A percentile compares a stretch with the other conserved stretches of the same genome.
These are phyloP conservation scores for Sphinx pinastri DNA, from an alignment of 2,888 invertebrate species.

Conservation along the genomic window DNA sequence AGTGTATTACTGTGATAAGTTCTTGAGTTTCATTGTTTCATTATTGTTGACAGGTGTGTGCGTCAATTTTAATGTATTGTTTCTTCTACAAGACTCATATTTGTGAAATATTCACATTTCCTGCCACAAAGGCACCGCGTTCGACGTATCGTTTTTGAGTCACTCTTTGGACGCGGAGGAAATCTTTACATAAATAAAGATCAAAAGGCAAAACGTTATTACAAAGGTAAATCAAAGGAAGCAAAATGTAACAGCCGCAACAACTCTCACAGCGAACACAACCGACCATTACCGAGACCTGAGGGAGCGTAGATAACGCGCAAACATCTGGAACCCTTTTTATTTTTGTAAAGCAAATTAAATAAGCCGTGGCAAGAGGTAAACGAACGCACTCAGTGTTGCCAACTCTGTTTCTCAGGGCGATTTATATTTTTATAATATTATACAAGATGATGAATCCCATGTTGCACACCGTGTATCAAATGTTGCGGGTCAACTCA, in stretches of 20 bases:
- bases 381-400: neutral
- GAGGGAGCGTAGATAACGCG: conserved; percentile 2
- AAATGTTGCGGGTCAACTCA: no score
- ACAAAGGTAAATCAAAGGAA: conserved; percentile 14
- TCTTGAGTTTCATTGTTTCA: no score
- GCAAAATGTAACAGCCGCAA: neutral
- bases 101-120: neutral
- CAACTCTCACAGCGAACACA: conserved; percentile 12
- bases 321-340: conserved; percentile 8
- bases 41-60: no score
- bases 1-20: no score
- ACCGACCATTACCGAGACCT: conserved; percentile 9
- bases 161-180: neutral
- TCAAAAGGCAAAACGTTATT: conserved; percentile 4
- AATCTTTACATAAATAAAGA: neutral
- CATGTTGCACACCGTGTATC: no score
- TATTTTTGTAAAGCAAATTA: conserved; percentile 24
- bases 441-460: no score
- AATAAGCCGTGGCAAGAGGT: conserved; percentile 14
- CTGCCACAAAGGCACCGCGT: neutral
- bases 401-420: neutral
- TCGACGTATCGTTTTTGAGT: no score
- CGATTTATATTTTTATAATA: no score
- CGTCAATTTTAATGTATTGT: no score
- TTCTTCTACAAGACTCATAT: no score